Base-by-base conservation (phyloP, 2,113 vertebrate species). In the Centropus unirufus region DNA sequence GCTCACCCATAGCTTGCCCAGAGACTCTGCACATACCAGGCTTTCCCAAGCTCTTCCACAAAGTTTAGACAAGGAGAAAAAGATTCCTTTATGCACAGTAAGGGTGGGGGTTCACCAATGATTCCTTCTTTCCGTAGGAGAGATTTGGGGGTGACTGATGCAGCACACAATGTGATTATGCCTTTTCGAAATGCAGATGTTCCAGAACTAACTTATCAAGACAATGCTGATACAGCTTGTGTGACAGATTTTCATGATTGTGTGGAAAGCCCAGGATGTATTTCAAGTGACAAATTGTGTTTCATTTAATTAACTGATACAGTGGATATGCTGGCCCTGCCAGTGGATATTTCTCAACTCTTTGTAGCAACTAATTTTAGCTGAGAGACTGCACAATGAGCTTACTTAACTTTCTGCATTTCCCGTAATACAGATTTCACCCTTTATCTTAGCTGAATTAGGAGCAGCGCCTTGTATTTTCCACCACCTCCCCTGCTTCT, bases 281-380 rank as follows among this genome's bases (percentile, higher is more conserved):
- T 87, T 94, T 79, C 39, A 94, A 86, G 64, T 67, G 87, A 81
- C 4, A 22, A 52, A 84, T 36, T 59, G 26, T 55, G 39, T 83
- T 61, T 63, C 57, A 75, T 81, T 93, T 80, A 63, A 95, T 88
- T 86, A 95, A 90, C n/a, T 80, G 63, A 89, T 51, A 67, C 47
- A 81, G 58, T 42, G 63, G 39, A 40, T 75, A n/a, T 3, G 8
- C 26, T 86, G 39, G 42, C 57, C 59, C 42, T 81, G 68, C 24
- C 83, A 94, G 79, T 72, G 34, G 32, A 62, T 32, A 54, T 78
- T 93, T 86, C 75, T 57, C 57, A 96, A 70, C 40, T 51, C 42
- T 86, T 77, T 19, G 15, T 92, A 46, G 49, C 36, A 89, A 78
- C 40, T 86, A 21, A 78, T 83, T 89, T 81, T 75, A 78, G 59